phyloP scores from a whole-genome alignment of 2,797 vertebrate species.

The Myiotriccus ornatus region DNA sequence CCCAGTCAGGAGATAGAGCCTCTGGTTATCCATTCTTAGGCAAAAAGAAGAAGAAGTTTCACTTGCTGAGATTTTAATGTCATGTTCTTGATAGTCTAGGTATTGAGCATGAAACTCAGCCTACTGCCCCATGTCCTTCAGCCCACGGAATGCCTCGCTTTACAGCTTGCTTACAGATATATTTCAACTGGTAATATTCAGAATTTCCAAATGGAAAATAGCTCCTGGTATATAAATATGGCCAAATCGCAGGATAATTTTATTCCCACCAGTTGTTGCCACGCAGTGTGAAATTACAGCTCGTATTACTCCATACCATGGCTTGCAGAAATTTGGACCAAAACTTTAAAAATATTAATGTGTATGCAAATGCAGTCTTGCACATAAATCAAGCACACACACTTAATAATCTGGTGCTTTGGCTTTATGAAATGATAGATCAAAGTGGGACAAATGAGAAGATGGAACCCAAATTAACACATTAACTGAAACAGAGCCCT shows the following conservation, averaged over 20 bases:
- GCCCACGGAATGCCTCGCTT: neutral
- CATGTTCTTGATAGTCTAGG: neutral
- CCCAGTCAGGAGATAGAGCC: neutral
- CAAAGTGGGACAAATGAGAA: slow-evolving; percentile 65
- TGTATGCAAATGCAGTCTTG: slow-evolving; percentile 45
- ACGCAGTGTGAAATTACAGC: slow-evolving; percentile 20
- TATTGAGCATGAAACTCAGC: neutral
- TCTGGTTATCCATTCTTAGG: neutral
- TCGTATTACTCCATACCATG: slow-evolving; percentile 4
- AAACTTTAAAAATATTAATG: slow-evolving; percentile 54
- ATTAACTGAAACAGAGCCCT: slow-evolving; percentile 53
- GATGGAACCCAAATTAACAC: slow-evolving; percentile 66
- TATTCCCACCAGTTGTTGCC: slow-evolving; percentile 45
- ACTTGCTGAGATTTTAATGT: neutral
- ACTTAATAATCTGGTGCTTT: slow-evolving; percentile 38
- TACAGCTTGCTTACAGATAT: neutral
- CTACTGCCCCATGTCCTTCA: neutral
- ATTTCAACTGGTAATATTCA: slow-evolving; percentile 26
- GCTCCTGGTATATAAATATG: slow-evolving; percentile 32
- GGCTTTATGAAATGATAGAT: slow-evolving; percentile 59
- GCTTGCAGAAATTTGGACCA: slow-evolving; percentile 59
- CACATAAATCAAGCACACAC: slow-evolving; percentile 30
- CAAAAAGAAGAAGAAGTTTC: neutral
- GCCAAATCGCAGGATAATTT: slow-evolving; percentile 44
- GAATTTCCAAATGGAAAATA: slow-evolving; percentile 65